Base-by-base conservation (phyloP, 2,113 vertebrate species). In the Phaethon lepturus region DNA sequence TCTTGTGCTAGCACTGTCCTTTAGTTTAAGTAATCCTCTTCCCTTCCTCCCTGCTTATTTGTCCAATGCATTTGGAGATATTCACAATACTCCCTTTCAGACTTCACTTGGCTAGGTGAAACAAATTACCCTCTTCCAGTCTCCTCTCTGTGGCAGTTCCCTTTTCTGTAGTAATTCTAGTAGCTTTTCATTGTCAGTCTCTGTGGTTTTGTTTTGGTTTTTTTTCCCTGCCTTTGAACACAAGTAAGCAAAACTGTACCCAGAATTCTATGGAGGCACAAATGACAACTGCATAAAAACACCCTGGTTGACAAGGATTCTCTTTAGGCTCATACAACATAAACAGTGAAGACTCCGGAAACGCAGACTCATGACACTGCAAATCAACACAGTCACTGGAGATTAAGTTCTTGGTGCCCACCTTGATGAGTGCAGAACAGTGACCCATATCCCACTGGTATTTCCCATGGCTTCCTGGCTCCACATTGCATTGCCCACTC, bases 341-440 rank as follows among this genome's bases (percentile, higher is more conserved):
- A 10, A 90, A 84, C 14, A 50, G 10, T 10, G 33, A 93, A 80
- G 47, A 44, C 33, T 81, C 12, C 26, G 68, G 42, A 76, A 88
- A 71, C 0, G 2, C 7, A 67, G 52, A 62, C 19, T 52, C 5
- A 1, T 11, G 19, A 49, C 38, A 74, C 12, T 52, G 44, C 53
- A 74, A 72, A 66, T 59, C 73, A 90, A 58, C 60, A 60, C 12
- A 81, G 45, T 58, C 19, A 19, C 55, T 67, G 56, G 38, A 93
- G 13, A 76, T 52, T 0, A 91, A 64, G 35, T 62, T 89, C n/a
- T 44, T 63, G 35, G 49, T 33, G 60, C 96, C 97, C 67, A 99
- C 99, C 99, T 99, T 99, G 79, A 99, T 99, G 47, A 99, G 99
- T 9, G 99, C 99, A 50, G 99, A 99, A 95, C 99, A 99, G 96